phyloP scores from a whole-genome alignment of 2,113 vertebrate genomes.

The western clawed frog (Xenopus tropicalis) region UCB_Xtro_10.0 CM004444.2:100028001-100028500 shows the following conservation, averaged over 20 bases:
- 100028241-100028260: not conserved
- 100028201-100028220: too few relatives aligned
- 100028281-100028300: not conserved
- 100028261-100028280: not conserved
- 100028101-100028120: slow-evolving; percentile 9
- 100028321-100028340: too few relatives aligned
- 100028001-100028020: slow-evolving; percentile 2
- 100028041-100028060: slow-evolving; percentile 18
- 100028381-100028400: too few relatives aligned
- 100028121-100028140: not conserved
- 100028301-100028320: not conserved
- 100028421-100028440: too few relatives aligned
- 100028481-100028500: too few relatives aligned
- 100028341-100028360: too few relatives aligned
- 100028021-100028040: slow-evolving; percentile 9
- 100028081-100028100: not conserved
- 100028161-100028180: slow-evolving; percentile 1
- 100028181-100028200: not conserved
- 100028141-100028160: not conserved
- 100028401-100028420: too few relatives aligned
- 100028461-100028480: too few relatives aligned
- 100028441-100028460: too few relatives aligned
- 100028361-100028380: too few relatives aligned
- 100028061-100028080: slow-evolving; percentile 25
- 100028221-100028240: not conserved